Conservation (phyloP, 2,888 invertebrate species). For the Ormyrus pomaceus region DNA sequence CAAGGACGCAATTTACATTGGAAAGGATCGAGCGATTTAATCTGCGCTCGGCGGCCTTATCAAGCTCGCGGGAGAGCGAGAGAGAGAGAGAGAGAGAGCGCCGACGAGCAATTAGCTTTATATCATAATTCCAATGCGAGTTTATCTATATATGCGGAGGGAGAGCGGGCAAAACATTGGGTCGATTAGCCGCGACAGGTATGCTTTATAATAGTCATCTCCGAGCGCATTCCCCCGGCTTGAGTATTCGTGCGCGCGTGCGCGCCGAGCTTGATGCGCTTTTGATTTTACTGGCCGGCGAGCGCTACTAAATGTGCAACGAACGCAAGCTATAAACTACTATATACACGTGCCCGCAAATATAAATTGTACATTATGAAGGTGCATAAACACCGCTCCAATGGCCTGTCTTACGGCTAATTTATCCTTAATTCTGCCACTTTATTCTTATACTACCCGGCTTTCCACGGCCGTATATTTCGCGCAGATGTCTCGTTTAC, state of each 20-base stretch:
- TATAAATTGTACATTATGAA: conserved; percentile 42
- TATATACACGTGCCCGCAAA: conserved; percentile 25
- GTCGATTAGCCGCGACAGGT: conserved; percentile 38
- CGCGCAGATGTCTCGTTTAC: conserved; percentile 29
- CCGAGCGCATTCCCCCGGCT: conserved; percentile 11
- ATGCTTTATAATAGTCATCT: conserved; percentile 36
- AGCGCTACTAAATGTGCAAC: conserved; percentile 3
- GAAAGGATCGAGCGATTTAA: conserved; percentile 32
- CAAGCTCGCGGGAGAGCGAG: not conserved
- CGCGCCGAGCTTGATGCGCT: conserved; percentile 25
- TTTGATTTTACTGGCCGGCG: conserved; percentile 37
- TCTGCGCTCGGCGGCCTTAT: not conserved
- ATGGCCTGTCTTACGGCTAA: conserved; percentile 38
- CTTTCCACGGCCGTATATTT: conserved; percentile 29
- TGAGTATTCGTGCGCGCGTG: not conserved
- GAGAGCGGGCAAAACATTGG: conserved; percentile 35
- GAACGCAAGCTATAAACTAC: conserved; percentile 20
- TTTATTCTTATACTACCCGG: conserved; percentile 26
- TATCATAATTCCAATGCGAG: conserved; percentile 47
- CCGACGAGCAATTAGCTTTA: conserved; percentile 50
- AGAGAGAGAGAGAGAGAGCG: not conserved
- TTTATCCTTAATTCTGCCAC: conserved; percentile 46
- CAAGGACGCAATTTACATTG: conserved; percentile 41
- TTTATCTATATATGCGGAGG: conserved; percentile 1
- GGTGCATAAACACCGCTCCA: conserved; percentile 42